Evolutionary conservation across 2,888 invertebrate species (phyloP).

Genomic region (Lepetodrilus schrolli): DNA sequence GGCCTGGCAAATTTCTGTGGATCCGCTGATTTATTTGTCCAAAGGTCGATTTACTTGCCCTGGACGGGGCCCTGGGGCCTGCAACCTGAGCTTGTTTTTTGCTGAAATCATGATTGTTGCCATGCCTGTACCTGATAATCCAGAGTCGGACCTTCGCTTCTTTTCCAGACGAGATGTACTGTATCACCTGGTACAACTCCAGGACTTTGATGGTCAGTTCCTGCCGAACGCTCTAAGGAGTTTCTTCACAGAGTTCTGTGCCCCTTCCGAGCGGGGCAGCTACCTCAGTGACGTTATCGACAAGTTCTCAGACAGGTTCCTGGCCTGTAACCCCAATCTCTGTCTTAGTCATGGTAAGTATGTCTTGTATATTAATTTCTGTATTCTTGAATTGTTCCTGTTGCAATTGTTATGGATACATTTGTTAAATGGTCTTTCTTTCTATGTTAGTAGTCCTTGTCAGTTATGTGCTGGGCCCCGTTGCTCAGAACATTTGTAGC

Average conservation of each 20-base stretch:
- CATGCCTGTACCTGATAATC: too few relatives aligned
- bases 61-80: too few relatives aligned
- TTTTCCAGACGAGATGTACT: conserved; percentile 69
- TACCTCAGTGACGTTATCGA: conserved; percentile 76
- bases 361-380: not conserved
- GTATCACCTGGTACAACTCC: conserved; percentile 75
- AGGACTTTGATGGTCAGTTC: conserved; percentile 76
- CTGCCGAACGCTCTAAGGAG: conserved; percentile 76
- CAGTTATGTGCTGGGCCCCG: not conserved
- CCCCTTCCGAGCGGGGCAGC: conserved; percentile 75
- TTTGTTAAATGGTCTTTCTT: not conserved
- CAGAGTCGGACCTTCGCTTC: too few relatives aligned
- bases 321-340: conserved; percentile 76
- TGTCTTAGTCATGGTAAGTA: conserved; percentile 74
- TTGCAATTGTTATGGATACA: not conserved
- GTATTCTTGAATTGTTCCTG: not conserved
- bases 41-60: too few relatives aligned
- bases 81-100: too few relatives aligned
- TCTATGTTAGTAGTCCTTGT: not conserved
- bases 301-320: conserved; percentile 76
- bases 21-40: too few relatives aligned
- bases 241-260: conserved; percentile 76
- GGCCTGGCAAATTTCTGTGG: too few relatives aligned
- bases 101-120: too few relatives aligned
- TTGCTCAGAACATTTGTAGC: too few relatives aligned